Conservation (phyloP, 2,797 vertebrate genomes). For the Amniataba percoides region DNA sequence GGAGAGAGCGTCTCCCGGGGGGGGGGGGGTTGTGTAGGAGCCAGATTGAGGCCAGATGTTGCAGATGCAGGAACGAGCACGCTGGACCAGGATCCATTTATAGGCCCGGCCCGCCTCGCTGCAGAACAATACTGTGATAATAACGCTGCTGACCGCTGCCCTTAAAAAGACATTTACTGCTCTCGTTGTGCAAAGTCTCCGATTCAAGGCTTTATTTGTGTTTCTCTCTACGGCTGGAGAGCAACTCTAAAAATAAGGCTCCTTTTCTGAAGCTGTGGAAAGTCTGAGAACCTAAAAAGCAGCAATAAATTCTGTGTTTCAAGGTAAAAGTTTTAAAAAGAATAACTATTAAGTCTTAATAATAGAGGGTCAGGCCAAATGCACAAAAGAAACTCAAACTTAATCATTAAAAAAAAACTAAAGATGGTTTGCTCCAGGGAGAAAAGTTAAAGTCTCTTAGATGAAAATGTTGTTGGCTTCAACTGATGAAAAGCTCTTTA, state of each 20-base stretch:
- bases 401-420: not conserved
- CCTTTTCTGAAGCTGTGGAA: not conserved
- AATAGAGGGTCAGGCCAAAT: not conserved
- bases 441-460: no score
- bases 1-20: conserved; percentile 58
- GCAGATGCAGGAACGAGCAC: conserved; percentile 63
- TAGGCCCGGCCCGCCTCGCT: conserved; percentile 40
- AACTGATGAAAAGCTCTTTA: no score
- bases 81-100: conserved; percentile 66
- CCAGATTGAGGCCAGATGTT: conserved; percentile 85
- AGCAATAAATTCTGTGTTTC: not conserved
- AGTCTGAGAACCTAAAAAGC: not conserved
- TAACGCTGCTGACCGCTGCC: not conserved
- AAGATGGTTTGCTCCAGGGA: not conserved
- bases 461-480: not conserved
- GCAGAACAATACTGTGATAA: conserved; percentile 39
- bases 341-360: not conserved
- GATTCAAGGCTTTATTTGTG: not conserved
- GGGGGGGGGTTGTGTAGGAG: conserved; percentile 51
- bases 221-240: not conserved
- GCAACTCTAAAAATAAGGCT: not conserved
- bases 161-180: not conserved
- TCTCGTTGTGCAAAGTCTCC: not conserved
- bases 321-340: not conserved
- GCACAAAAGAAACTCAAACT: not conserved